phyloP scores from a whole-genome alignment of 1,140 invertebrate genomes.

The Probaryconus sp. region DNA sequence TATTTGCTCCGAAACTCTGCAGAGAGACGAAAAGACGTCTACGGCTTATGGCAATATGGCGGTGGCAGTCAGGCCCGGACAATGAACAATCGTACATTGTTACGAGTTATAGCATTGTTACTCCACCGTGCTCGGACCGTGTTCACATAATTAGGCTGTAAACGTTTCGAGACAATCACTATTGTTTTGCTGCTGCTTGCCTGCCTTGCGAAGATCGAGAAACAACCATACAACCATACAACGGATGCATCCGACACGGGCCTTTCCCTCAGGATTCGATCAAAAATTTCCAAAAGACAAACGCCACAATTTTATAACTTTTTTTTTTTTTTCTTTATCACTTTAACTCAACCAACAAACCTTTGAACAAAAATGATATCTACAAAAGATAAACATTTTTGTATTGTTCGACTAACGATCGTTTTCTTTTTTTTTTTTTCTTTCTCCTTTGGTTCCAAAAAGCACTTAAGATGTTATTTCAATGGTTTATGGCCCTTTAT shows the following conservation, averaged over 20 bases:
- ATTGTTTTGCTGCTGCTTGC: slow-evolving; percentile 77
- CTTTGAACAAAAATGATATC: no score
- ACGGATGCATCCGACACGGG: slow-evolving; percentile 34
- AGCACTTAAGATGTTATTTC: no score
- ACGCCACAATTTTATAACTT: no score
- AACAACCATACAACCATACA: slow-evolving; percentile 32
- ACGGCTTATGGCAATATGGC: slow-evolving; percentile 28
- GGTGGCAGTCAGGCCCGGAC: slow-evolving; percentile 63
- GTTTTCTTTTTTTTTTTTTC: no score
- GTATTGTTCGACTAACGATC: no score
- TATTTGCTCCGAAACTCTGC: slow-evolving; percentile 27
- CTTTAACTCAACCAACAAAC: no score
- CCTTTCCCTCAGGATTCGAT: slow-evolving; percentile 57
- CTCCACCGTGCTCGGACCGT: slow-evolving; percentile 73
- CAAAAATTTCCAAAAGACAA: slow-evolving; percentile 57
- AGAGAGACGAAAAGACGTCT: slow-evolving; percentile 37
- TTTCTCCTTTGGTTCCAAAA: no score
- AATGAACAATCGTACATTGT: slow-evolving; percentile 80
- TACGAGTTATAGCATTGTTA: slow-evolving; percentile 79
- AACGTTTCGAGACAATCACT: slow-evolving; percentile 79
- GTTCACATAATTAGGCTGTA: slow-evolving; percentile 80
- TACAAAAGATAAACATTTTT: no score
- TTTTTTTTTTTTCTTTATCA: no score
- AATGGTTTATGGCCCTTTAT: no score
- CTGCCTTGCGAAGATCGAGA: slow-evolving; percentile 61